Conservation (phyloP, 2,888 invertebrate genomes). For the Drosophila meridiana region DNA sequence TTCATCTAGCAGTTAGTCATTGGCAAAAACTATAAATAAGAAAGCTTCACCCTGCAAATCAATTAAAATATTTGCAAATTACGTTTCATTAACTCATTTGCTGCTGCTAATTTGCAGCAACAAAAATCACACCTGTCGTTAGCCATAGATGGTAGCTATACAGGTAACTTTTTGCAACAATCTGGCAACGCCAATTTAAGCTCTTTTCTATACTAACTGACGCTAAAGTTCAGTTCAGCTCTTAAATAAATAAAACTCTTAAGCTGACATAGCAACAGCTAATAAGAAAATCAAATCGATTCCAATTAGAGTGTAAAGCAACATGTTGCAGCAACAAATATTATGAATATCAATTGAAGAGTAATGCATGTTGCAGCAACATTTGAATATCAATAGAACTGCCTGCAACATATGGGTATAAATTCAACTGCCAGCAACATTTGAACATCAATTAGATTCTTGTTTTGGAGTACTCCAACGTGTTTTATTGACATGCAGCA, state of each 20-base stretch:
- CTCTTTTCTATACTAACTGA: conserved; percentile 15
- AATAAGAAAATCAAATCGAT: conserved; percentile 15
- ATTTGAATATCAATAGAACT: not conserved
- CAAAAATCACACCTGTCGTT: conserved; percentile 21
- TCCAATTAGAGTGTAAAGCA: conserved; percentile 31
- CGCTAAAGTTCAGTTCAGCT: conserved; percentile 34
- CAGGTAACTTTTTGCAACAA: not conserved
- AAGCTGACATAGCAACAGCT: conserved; percentile 26
- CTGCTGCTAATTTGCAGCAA: conserved; percentile 27
- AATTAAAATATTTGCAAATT: conserved; percentile 36
- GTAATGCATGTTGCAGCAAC: conserved; percentile 17
- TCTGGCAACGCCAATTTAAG: conserved; percentile 58
- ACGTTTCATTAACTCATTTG: conserved; percentile 18
- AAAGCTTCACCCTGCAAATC: conserved; percentile 42
- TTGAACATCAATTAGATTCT: not conserved
- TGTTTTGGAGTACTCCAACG: too few relatives aligned
- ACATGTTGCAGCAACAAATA: conserved; percentile 20
- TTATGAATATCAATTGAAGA: not conserved
- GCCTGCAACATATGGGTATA: too few relatives aligned
- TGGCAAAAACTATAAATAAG: conserved; percentile 6
- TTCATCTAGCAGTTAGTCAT: not conserved
- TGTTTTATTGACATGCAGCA: too few relatives aligned
- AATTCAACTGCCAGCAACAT: conserved; percentile 32
- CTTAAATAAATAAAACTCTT: conserved; percentile 26
- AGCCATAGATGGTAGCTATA: not conserved